Evolutionary conservation across 2,113 vertebrate species (phyloP).

Genomic region (Tylochromis polylepis): DNA sequence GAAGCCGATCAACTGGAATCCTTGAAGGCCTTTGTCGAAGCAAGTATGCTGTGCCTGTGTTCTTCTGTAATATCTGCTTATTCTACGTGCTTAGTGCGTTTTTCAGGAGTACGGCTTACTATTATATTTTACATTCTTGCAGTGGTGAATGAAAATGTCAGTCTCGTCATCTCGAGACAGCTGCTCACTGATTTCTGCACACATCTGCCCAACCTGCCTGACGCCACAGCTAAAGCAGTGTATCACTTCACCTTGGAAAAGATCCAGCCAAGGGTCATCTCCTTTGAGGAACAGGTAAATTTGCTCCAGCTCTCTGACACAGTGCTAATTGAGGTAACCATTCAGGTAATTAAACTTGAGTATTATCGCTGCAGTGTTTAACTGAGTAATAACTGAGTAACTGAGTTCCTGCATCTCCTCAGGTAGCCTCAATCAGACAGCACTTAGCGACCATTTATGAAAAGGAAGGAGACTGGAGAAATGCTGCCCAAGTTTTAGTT

Average conservation of each 20-base stretch:
- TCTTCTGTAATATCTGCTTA: not conserved
- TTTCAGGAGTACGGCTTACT: not conserved
- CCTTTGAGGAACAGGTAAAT: constrained; percentile 95
- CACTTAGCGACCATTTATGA: constrained; percentile 98
- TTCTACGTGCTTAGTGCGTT: not conserved
- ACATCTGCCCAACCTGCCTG: constrained; percentile 89
- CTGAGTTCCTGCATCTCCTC: not conserved
- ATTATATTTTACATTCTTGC: not conserved
- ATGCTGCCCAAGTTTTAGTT: constrained; percentile 95
- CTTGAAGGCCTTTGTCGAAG: constrained; percentile 98
- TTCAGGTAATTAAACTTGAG: not conserved
- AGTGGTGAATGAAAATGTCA: constrained; percentile 99
- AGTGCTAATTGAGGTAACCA: too few species aligned
- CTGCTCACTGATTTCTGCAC: constrained; percentile 96
- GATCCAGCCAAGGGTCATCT: constrained; percentile 97
- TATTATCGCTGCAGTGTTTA: not conserved
- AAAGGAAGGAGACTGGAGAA: constrained; percentile 98
- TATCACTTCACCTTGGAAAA: constrained; percentile 98
- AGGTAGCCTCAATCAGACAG: constrained; percentile 98
- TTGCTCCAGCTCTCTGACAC: not conserved
- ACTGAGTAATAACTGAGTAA: too few species aligned
- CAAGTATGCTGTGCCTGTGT: constrained; percentile 79
- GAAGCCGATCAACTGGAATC: constrained; percentile 91
- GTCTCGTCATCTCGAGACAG: constrained; percentile 95
- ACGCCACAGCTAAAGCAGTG: constrained; percentile 91